These are phyloP conservation scores for Spialia ferax DNA, from an alignment of 2,888 invertebrate genomes.

Conservation along the genomic window DNA sequence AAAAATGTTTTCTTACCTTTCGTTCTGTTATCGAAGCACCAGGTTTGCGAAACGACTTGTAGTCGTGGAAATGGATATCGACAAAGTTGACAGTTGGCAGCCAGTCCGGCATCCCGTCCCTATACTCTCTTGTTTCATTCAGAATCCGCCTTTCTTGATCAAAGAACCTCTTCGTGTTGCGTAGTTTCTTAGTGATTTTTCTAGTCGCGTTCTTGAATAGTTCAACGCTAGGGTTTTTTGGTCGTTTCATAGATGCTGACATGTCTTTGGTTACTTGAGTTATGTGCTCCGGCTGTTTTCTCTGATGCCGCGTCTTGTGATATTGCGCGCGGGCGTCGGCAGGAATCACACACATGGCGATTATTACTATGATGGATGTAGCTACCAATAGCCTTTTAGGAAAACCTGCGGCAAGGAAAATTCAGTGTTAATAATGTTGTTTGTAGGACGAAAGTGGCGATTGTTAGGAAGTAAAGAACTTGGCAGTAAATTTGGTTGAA, in stretches of 20 bases:
- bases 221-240: constrained; percentile 60
- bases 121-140: constrained; percentile 68
- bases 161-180: constrained; percentile 70
- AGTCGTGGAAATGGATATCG: constrained; percentile 72
- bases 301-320: constrained; percentile 69
- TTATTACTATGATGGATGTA: constrained; percentile 74
- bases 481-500: neutral
- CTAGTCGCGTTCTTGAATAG: constrained; percentile 67
- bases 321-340: constrained; percentile 68
- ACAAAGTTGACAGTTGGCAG: constrained; percentile 78
- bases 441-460: neutral
- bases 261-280: constrained; percentile 65
- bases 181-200: constrained; percentile 71
- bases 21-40: constrained; percentile 65
- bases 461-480: neutral
- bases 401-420: constrained; percentile 66
- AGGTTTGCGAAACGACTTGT: constrained; percentile 55
- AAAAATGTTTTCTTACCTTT: constrained; percentile 63
- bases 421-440: neutral
- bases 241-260: constrained; percentile 53
- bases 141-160: constrained; percentile 64
- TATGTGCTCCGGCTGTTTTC: constrained; percentile 58
- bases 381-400: constrained; percentile 84
- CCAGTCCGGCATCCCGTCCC: constrained; percentile 76
- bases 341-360: constrained; percentile 77